These are phyloP conservation scores for Diprion similis DNA, from an alignment of 1,140 invertebrate species.

Conservation along the genomic window DNA sequence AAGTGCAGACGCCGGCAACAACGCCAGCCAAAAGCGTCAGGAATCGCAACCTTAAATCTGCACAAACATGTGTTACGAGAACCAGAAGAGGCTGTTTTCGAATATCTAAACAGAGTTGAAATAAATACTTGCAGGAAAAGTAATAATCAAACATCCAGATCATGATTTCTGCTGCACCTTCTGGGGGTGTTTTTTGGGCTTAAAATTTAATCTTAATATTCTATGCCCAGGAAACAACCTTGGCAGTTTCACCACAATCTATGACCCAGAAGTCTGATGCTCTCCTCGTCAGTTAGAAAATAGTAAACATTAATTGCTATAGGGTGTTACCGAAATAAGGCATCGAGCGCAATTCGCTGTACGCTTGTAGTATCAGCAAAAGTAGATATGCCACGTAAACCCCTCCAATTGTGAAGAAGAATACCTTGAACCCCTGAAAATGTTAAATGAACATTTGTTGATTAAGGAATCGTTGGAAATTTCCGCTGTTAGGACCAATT, in stretches of 20 bases:
- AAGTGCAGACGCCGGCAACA: constrained; percentile 79
- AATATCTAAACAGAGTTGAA: too few species aligned
- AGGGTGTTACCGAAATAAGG: constrained; percentile 88
- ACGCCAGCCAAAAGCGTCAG: constrained; percentile 86
- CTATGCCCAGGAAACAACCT: too few species aligned
- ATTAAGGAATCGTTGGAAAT: not conserved
- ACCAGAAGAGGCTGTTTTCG: too few species aligned
- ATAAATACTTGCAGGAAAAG: too few species aligned
- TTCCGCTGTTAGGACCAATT: constrained; percentile 7
- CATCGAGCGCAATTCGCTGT: constrained; percentile 94
- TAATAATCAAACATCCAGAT: constrained; percentile 3
- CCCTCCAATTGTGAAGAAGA: constrained; percentile 86
- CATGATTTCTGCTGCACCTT: constrained; percentile 18
- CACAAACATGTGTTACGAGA: constrained; percentile 35
- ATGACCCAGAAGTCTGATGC: too few species aligned
- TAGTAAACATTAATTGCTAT: not conserved
- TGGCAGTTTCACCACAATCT: too few species aligned
- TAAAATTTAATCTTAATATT: not conserved
- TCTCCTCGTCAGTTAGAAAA: not conserved
- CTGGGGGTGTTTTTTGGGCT: not conserved
- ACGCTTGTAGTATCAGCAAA: constrained; percentile 86
- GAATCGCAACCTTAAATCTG: constrained; percentile 92
- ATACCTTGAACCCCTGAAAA: constrained; percentile 82
- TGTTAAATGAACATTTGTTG: constrained; percentile 23
- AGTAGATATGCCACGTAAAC: constrained; percentile 87